A percentile compares a stretch with the other conserved stretches of the same genome.
These are phyloP conservation scores for Papilio polytes DNA, from an alignment of 1,140 invertebrate species.

Conservation along the genomic window DNA sequence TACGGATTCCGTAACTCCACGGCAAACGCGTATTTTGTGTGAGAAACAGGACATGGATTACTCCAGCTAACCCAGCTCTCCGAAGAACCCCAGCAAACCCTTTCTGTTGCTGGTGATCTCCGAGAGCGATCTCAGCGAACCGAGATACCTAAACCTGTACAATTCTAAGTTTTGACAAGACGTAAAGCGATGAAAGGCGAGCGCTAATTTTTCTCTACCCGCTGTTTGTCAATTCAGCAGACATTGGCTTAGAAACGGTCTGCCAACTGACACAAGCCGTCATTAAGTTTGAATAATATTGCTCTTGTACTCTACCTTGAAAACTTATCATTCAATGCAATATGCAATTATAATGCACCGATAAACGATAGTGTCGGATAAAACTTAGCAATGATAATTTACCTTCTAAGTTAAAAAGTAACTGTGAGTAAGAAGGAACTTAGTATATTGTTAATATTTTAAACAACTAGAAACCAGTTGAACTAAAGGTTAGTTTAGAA, in stretches of 20 bases:
- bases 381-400: neutral
- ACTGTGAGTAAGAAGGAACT: neutral
- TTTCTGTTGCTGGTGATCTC: too few relatives aligned
- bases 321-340: constrained; percentile 20
- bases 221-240: too few relatives aligned
- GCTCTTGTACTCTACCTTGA: neutral
- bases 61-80: too few relatives aligned
- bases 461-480: too few relatives aligned
- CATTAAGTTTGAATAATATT: neutral
- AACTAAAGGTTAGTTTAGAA: too few relatives aligned
- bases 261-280: neutral
- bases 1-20: too few relatives aligned
- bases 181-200: neutral
- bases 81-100: too few relatives aligned
- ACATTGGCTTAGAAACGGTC: neutral
- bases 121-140: too few relatives aligned
- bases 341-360: constrained; percentile 13
- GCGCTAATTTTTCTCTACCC: neutral
- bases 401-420: neutral
- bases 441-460: too few relatives aligned
- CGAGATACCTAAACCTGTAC: too few relatives aligned
- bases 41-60: too few relatives aligned
- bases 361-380: neutral
- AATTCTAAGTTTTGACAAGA: neutral
- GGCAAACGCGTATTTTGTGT: too few relatives aligned